Percentiles rank a stretch among this genome's conserved stretches.
phyloP scores from a whole-genome alignment of 2,113 vertebrate species.

The Maccullochella peelii region DNA sequence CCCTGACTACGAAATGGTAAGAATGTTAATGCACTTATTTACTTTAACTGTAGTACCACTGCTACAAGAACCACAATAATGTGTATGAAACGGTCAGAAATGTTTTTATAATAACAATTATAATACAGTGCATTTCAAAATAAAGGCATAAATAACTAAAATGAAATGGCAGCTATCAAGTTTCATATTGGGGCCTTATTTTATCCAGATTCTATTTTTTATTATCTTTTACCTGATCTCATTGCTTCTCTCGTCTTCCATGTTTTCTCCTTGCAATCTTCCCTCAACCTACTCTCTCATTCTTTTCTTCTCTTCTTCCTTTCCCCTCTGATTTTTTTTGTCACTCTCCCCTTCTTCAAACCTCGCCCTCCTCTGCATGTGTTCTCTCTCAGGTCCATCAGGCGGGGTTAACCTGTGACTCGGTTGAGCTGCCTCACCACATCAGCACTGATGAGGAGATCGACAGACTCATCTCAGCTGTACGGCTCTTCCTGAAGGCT shows the following conservation, averaged over 20 bases:
- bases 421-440: constrained; percentile 94
- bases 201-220: neutral
- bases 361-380: neutral
- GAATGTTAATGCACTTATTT: neutral
- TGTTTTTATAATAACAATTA: neutral
- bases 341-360: neutral
- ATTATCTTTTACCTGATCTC: neutral
- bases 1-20: constrained; percentile 97
- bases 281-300: neutral
- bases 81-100: neutral
- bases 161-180: neutral
- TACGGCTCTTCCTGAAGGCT: constrained; percentile 82
- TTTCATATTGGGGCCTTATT: neutral
- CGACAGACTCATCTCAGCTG: constrained; percentile 83
- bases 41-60: no score
- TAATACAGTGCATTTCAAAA: neutral
- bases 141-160: neutral
- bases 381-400: constrained; percentile 90
- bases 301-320: neutral
- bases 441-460: constrained; percentile 92
- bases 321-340: neutral
- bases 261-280: neutral
- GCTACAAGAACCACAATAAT: no score
- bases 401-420: constrained; percentile 95
- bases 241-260: neutral